These are phyloP conservation scores for Clarias fuscus DNA, from an alignment of 2,797 vertebrate species.

Conservation along the genomic window DNA sequence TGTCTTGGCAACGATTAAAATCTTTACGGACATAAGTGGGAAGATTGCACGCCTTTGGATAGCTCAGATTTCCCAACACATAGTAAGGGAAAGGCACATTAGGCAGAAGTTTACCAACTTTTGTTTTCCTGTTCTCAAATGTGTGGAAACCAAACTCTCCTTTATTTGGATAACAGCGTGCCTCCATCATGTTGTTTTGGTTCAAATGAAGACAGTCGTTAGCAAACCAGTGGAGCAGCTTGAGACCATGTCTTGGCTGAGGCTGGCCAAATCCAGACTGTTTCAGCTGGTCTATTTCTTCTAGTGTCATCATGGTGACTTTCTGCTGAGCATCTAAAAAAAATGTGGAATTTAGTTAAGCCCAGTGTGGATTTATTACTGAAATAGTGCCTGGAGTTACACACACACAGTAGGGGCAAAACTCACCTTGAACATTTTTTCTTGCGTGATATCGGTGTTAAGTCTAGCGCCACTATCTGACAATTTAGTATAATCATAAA, in stretches of 20 bases:
- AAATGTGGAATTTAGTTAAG: not conserved
- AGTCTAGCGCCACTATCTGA: not conserved
- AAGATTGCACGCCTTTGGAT: no score
- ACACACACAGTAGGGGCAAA: not conserved
- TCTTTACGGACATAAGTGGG: no score
- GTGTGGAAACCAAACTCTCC: no score
- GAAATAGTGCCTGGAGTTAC: not conserved
- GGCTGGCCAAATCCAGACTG: not conserved
- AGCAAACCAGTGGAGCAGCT: conserved; percentile 2
- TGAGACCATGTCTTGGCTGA: conserved; percentile 3
- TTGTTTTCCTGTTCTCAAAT: no score
- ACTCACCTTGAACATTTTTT: not conserved
- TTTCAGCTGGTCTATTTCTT: conserved; percentile 2
- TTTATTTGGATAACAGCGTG: no score
- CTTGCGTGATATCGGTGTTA: not conserved
- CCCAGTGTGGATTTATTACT: not conserved
- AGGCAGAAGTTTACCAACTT: no score
- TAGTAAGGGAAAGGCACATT: no score
- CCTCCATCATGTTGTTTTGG: not conserved
- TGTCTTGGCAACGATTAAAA: no score
- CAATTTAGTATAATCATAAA: not conserved
- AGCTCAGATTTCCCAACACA: no score
- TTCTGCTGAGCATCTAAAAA: not conserved
- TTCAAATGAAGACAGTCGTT: not conserved
- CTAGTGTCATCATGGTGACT: not conserved